Conservation (phyloP, 2,888 invertebrate species). For the Clostera curtula region DNA sequence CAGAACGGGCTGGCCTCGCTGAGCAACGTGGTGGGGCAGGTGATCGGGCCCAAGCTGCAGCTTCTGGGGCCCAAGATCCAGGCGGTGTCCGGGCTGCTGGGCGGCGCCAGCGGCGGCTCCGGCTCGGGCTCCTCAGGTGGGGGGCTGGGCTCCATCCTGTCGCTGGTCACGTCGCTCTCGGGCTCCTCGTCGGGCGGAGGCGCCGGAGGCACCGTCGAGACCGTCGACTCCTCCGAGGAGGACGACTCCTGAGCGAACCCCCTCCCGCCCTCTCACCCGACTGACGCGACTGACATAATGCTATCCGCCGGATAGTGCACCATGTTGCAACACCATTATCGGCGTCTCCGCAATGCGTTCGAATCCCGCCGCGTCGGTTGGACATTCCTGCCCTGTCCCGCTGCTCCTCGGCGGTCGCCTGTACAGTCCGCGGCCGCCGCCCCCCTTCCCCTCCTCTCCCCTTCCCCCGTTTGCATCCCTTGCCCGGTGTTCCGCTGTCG, state of each 20-base stretch:
- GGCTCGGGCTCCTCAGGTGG: conserved; percentile 74
- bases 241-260: conserved; percentile 50
- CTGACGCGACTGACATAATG: too few relatives aligned
- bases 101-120: conserved; percentile 74
- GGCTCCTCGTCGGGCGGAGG: conserved; percentile 63
- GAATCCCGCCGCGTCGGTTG: too few relatives aligned
- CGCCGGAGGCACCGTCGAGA: conserved; percentile 55
- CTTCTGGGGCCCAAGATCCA: conserved; percentile 80
- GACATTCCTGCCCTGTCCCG: not conserved
- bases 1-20: conserved; percentile 75
- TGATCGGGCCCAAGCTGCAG: conserved; percentile 82
- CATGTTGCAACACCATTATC: too few relatives aligned
- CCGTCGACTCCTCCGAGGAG: conserved; percentile 63
- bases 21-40: conserved; percentile 79
- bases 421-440: conserved; percentile 50
- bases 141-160: conserved; percentile 62
- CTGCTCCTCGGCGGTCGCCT: conserved; percentile 32
- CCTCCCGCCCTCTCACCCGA: conserved; percentile 8
- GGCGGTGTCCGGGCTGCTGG: conserved; percentile 68
- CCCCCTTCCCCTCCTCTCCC: conserved; percentile 10
- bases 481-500: too few relatives aligned
- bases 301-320: too few relatives aligned
- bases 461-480: conserved; percentile 13
- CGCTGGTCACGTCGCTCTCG: conserved; percentile 62
- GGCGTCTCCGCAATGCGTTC: too few relatives aligned